These are phyloP conservation scores for Heliconius cydno DNA, from an alignment of 2,888 invertebrate species.

Conservation along the genomic window DNA sequence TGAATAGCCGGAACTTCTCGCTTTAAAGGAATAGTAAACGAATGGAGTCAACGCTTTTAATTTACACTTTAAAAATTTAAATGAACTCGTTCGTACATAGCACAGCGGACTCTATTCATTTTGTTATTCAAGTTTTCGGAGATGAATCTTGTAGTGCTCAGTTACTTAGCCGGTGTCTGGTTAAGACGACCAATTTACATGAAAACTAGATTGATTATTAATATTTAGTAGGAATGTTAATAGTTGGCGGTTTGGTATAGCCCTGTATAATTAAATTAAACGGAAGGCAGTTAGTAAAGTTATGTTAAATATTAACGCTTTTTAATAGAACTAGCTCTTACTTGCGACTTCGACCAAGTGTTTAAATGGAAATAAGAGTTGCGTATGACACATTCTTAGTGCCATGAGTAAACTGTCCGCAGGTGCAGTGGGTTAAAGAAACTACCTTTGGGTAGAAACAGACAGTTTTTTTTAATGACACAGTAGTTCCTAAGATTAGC, in stretches of 20 bases:
- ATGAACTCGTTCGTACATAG: conserved; percentile 32
- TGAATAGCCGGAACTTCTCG: conserved; percentile 36
- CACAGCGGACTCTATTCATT: conserved; percentile 35
- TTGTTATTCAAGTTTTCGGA: conserved; percentile 33
- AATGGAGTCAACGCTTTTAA: conserved; percentile 39
- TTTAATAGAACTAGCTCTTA: no score
- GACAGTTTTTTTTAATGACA: no score
- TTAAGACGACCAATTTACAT: conserved; percentile 26
- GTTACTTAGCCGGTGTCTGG: conserved; percentile 15
- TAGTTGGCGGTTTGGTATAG: neutral
- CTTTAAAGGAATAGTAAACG: conserved; percentile 37
- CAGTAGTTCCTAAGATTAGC: no score
- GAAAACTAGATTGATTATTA: conserved; percentile 20
- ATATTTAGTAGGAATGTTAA: conserved; percentile 15
- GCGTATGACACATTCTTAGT: no score
- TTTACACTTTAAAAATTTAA: conserved; percentile 41
- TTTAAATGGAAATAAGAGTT: no score
- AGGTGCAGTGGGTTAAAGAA: no score
- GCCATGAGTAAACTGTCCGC: no score
- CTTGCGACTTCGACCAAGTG: no score
- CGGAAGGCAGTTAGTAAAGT: neutral
- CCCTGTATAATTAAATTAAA: conserved; percentile 1
- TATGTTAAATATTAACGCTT: no score
- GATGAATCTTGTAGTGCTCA: conserved; percentile 29
- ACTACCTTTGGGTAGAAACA: no score